Evolutionary conservation across 2,113 vertebrate genomes (phyloP).

Genomic region (Puntigrus tetrazona): DNA sequence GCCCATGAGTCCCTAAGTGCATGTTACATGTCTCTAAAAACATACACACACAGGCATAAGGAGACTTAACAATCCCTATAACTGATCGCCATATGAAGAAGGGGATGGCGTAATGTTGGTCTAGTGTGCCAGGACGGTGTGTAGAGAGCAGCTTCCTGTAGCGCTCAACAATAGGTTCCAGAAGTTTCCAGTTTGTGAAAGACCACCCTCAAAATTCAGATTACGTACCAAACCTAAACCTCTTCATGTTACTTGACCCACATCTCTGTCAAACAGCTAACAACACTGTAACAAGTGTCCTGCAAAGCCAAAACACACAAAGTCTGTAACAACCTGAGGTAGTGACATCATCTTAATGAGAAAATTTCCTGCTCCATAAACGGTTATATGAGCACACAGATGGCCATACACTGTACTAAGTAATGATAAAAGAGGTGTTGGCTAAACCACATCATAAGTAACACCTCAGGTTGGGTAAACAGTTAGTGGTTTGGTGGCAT

Average conservation of each 20-base stretch:
- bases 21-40: constrained; percentile 10
- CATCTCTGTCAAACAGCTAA: background rate
- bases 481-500: background rate
- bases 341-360: constrained; percentile 26
- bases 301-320: background rate
- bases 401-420: background rate
- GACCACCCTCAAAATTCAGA: background rate
- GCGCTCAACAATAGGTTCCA: constrained; percentile 4
- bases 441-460: background rate
- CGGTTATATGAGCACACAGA: background rate
- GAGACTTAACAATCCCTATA: background rate
- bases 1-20: background rate
- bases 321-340: background rate
- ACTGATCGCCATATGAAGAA: background rate
- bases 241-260: background rate
- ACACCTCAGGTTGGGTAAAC: constrained; percentile 10
- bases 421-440: constrained; percentile 7
- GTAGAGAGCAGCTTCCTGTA: background rate
- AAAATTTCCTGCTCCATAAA: constrained; percentile 9
- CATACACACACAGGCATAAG: constrained; percentile 5
- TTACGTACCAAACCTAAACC: constrained; percentile 1
- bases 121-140: background rate
- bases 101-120: constrained; percentile 1
- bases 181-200: constrained; percentile 10
- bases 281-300: background rate